A percentile compares a stretch with the other conserved stretches of the same genome.
These are phyloP conservation scores for Brachyistius frenatus DNA, from an alignment of 2,113 vertebrate genomes.

Conservation along the genomic window DNA sequence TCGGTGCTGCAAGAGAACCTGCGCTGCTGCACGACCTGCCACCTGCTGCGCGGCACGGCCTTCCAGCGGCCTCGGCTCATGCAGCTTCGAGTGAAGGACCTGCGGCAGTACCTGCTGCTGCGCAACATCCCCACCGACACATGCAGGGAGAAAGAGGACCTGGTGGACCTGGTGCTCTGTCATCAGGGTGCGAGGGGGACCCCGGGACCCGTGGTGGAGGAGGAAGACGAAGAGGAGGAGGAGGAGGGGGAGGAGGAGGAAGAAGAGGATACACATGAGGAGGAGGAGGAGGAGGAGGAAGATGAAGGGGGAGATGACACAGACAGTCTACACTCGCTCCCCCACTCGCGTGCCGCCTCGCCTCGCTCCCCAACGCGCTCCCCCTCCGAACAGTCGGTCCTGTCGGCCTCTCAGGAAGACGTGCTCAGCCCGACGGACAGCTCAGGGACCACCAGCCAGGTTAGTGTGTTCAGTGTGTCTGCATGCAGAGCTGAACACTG, in stretches of 20 bases:
- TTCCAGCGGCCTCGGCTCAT: constrained; percentile 95
- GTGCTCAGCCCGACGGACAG: constrained; percentile 84
- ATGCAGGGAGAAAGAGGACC: constrained; percentile 96
- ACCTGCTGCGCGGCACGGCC: constrained; percentile 91
- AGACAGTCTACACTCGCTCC: constrained; percentile 83
- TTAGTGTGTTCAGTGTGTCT: constrained; percentile 62
- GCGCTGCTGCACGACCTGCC: constrained; percentile 92
- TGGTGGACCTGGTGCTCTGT: constrained; percentile 95
- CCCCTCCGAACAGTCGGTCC: constrained; percentile 84
- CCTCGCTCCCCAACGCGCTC: constrained; percentile 83
- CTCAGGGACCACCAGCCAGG: constrained; percentile 89
- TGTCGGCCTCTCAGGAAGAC: constrained; percentile 90
- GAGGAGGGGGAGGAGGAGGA: constrained; percentile 65
- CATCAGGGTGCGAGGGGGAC: constrained; percentile 83
- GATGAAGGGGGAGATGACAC: constrained; percentile 78
- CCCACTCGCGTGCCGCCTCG: constrained; percentile 78
- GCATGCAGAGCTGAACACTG: neutral
- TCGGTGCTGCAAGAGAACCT: constrained; percentile 92
- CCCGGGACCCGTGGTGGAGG: constrained; percentile 58
- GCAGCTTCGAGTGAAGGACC: constrained; percentile 94
- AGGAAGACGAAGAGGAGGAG: constrained; percentile 72
- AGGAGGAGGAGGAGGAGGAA: constrained; percentile 59
- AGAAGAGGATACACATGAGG: constrained; percentile 72
- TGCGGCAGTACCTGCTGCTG: constrained; percentile 95
- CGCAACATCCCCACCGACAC: constrained; percentile 94